Conservation (phyloP, 2,888 invertebrate species). For the Pachydiplax longipennis region DNA sequence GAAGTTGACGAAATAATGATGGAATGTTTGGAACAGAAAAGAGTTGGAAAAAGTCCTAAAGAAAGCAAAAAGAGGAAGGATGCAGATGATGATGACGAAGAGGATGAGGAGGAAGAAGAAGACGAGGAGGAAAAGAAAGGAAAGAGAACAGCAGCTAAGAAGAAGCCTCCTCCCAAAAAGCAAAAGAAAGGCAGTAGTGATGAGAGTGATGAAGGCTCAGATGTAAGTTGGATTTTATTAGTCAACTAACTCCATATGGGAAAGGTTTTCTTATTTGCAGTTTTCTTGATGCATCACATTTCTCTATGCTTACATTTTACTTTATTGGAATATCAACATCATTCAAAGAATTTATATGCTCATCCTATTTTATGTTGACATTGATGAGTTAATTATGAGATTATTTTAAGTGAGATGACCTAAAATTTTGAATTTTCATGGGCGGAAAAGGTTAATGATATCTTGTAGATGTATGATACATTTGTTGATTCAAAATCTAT, state of each 20-base stretch:
- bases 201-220: slow-evolving; percentile 56
- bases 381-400: too few relatives aligned
- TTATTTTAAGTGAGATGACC: too few relatives aligned
- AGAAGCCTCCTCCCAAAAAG: slow-evolving; percentile 48
- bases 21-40: slow-evolving; percentile 69
- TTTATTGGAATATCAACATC: too few relatives aligned
- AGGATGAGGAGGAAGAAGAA: slow-evolving; percentile 57
- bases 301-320: too few relatives aligned
- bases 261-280: neutral
- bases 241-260: neutral
- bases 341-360: too few relatives aligned
- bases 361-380: too few relatives aligned
- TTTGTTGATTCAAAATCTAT: too few relatives aligned
- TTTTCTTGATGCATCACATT: too few relatives aligned
- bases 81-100: slow-evolving; percentile 61
- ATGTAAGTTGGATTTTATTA: slow-evolving; percentile 47
- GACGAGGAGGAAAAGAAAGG: slow-evolving; percentile 53
- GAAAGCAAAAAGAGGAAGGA: slow-evolving; percentile 58
- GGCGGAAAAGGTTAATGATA: neutral
- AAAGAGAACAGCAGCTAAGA: slow-evolving; percentile 48
- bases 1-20: slow-evolving; percentile 89
- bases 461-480: too few relatives aligned
- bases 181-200: slow-evolving; percentile 55
- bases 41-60: slow-evolving; percentile 61
- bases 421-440: too few relatives aligned